Percentiles rank a stretch among this genome's conserved stretches.
These are phyloP conservation scores for Agrochola lota DNA, from an alignment of 2,888 invertebrate genomes.

Conservation along the genomic window DNA sequence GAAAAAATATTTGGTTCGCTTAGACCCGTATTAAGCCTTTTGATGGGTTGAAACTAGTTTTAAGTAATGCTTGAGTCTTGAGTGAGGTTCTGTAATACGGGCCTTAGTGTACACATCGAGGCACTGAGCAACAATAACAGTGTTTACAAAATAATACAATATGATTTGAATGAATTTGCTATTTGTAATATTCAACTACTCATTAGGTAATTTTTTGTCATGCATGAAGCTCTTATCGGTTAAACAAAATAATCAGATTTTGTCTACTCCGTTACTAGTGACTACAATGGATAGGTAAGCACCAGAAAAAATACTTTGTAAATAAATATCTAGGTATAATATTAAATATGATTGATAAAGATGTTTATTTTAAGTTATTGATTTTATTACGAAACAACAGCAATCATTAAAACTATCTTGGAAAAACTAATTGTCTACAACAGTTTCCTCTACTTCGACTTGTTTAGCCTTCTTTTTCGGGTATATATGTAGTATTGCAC, in stretches of 20 bases:
- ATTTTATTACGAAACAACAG: conserved; percentile 23
- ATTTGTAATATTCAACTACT: background rate
- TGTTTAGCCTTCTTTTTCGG: conserved; percentile 75
- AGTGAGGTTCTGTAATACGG: no score
- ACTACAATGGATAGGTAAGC: background rate
- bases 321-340: background rate
- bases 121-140: background rate
- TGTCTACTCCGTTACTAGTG: background rate
- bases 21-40: no score
- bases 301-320: background rate
- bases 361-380: background rate
- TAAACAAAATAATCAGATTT: background rate
- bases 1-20: background rate
- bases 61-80: no score
- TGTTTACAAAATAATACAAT: background rate
- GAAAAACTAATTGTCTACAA: conserved; percentile 27
- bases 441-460: conserved; percentile 46
- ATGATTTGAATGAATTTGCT: background rate
- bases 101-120: no score
- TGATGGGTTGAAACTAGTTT: no score
- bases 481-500: conserved; percentile 84
- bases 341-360: background rate
- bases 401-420: conserved; percentile 16
- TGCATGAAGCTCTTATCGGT: background rate
- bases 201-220: background rate